Evolutionary conservation across 2,113 vertebrate species (phyloP).

Genomic region (Ciconia maguari): DNA sequence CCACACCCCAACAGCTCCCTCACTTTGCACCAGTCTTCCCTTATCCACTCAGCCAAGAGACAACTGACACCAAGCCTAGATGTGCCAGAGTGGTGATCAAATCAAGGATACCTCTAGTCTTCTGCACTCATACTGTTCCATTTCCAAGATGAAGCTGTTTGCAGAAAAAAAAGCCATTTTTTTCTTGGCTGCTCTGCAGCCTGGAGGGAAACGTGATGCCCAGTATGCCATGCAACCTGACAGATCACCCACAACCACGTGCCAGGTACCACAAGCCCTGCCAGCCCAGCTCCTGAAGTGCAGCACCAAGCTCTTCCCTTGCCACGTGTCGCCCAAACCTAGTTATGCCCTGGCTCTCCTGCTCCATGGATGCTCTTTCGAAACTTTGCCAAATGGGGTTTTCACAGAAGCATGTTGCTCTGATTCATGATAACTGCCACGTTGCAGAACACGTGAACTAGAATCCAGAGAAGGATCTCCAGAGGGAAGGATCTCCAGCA

Average conservation of each 20-base stretch:
- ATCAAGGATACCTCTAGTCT: background rate
- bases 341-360: background rate
- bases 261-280: background rate
- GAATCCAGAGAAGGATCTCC: background rate
- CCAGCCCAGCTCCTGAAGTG: background rate
- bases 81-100: background rate
- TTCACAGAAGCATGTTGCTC: background rate
- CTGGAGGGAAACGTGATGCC: background rate
- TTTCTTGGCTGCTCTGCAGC: background rate
- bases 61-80: background rate
- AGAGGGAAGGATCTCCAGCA: background rate
- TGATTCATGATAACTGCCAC: background rate
- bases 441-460: background rate
- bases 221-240: background rate
- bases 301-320: background rate
- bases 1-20: background rate
- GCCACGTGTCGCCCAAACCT: background rate
- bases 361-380: background rate
- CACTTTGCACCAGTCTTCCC: background rate
- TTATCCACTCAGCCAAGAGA: background rate
- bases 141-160: background rate
- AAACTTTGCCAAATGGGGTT: background rate
- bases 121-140: background rate
- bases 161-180: background rate
- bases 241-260: background rate